Percentiles rank a stretch among this genome's conserved stretches.
Evolutionary conservation across 1,140 invertebrate genomes (phyloP).

Genomic region (Drosophila quadrilineata): DNA sequence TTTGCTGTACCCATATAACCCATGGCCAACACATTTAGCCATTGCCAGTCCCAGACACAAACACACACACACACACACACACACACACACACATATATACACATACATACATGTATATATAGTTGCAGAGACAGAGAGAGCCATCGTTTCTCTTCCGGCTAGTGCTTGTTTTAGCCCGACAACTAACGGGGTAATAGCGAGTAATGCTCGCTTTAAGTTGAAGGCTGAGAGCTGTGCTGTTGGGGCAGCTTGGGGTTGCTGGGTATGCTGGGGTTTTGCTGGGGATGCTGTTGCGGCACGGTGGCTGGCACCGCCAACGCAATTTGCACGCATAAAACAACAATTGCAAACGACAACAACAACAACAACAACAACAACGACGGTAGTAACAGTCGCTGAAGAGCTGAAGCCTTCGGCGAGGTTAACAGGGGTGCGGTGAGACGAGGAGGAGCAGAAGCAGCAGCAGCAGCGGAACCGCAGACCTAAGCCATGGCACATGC

Average conservation of each 20-base stretch:
- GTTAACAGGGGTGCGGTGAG: neutral
- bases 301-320: slow-evolving; percentile 33
- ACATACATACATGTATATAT: neutral
- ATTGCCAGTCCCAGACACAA: neutral
- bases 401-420: neutral
- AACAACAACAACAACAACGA: neutral
- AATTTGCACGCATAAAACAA: slow-evolving; percentile 66
- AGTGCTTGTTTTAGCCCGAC: slow-evolving; percentile 43
- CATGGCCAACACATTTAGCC: neutral
- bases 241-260: no score
- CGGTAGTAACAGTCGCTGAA: neutral
- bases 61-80: neutral
- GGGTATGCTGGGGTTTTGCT: no score
- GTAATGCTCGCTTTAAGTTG: slow-evolving; percentile 69
- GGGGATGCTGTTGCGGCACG: slow-evolving; percentile 22
- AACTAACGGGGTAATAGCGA: slow-evolving; percentile 70
- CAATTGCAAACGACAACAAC: slow-evolving; percentile 4
- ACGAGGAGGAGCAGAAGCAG: neutral
- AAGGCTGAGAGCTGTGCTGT: slow-evolving; percentile 26
- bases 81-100: neutral
- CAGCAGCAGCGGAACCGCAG: slow-evolving; percentile 41
- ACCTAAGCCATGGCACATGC: slow-evolving; percentile 66
- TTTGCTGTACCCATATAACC: slow-evolving; percentile 12
- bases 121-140: neutral
- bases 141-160: slow-evolving; percentile 29